Evolutionary conservation across 37 sponge, comb jelly and placozoan genomes (phyloP), one percentile per base, ranked within the genome.

Genomic region (Beroe ovata): DNA sequence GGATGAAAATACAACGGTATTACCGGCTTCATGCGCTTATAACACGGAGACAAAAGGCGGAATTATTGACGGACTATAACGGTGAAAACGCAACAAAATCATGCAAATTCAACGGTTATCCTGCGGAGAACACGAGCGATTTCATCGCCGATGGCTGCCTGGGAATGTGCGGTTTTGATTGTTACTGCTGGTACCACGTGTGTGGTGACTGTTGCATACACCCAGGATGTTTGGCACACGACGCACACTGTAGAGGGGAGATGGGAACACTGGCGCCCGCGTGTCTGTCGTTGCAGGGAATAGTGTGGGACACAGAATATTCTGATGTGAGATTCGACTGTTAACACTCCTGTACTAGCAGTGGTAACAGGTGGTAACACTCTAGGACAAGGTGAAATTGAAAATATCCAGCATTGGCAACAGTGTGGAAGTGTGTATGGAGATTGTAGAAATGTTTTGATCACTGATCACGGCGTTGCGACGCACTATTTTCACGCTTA

Each of bases 141-240:
- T 47, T 47, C 54, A 47, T 47, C 54, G 6, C 54, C 11, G 54
- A 47, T 47, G 54, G 11, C 11, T 47, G 54, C 11, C 11, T 47
- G 11, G 54, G 54, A 11, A 47, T 47, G 54, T 26, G 22, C 21
- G 26, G 28, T 3, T 26, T 16, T 3, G n/a, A 25, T 61, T 61
- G 63, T 25, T 4, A 25, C 28, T 61, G 63, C 28, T 61, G 63
- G 63, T 26, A 6, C 23, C 21, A 22, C 21, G 63, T 61, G 63
- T 61, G 63, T 61, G 63, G 63, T 16, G 63, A 61, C 63, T 61
- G 63, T 25, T 61, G 63, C 21, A 16, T 61, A 4, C 63, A 61
- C 63, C 63, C 63, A 61, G 63, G 63, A 4, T 61, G 63, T 61
- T 4, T 26, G 28, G 63, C 28, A 25, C 63, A 25, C n/a, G 63